Evolutionary conservation across 2,888 invertebrate species (phyloP).

Genomic region (Steromphala cineraria): DNA sequence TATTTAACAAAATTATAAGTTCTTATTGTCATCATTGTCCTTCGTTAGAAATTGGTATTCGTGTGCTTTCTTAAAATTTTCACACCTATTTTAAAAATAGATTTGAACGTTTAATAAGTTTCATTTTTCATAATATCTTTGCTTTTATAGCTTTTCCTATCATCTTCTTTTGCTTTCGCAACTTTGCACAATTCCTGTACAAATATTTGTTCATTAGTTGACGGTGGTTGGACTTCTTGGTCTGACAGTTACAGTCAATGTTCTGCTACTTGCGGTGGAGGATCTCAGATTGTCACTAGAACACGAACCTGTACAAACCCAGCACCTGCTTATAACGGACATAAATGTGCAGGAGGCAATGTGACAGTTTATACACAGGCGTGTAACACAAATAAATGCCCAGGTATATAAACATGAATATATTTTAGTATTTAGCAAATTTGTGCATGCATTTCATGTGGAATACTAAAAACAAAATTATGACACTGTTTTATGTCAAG

Average conservation of each 20-base stretch:
- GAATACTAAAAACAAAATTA: no score
- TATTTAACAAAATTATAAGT: no score
- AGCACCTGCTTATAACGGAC: conserved; percentile 7
- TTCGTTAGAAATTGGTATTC: no score
- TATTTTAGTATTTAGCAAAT: no score
- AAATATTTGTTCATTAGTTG: not conserved
- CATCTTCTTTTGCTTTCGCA: not conserved
- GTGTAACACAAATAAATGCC: not conserved
- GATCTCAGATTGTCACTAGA: not conserved
- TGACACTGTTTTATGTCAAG: no score
- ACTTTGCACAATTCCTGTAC: not conserved
- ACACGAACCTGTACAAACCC: conserved; percentile 20
- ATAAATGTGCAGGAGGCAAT: not conserved
- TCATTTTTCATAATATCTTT: not conserved
- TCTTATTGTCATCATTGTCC: no score
- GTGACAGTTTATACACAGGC: not conserved
- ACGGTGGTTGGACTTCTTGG: not conserved
- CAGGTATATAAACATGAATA: not conserved
- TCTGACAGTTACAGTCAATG: not conserved
- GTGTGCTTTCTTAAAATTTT: no score
- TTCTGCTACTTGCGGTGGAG: conserved; percentile 19
- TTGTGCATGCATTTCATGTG: no score
- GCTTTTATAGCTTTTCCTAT: not conserved
- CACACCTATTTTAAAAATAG: no score
- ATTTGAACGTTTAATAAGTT: not conserved